These are phyloP conservation scores for Branchellion lobata DNA, from an alignment of 2,888 invertebrate species.

Conservation along the genomic window DNA sequence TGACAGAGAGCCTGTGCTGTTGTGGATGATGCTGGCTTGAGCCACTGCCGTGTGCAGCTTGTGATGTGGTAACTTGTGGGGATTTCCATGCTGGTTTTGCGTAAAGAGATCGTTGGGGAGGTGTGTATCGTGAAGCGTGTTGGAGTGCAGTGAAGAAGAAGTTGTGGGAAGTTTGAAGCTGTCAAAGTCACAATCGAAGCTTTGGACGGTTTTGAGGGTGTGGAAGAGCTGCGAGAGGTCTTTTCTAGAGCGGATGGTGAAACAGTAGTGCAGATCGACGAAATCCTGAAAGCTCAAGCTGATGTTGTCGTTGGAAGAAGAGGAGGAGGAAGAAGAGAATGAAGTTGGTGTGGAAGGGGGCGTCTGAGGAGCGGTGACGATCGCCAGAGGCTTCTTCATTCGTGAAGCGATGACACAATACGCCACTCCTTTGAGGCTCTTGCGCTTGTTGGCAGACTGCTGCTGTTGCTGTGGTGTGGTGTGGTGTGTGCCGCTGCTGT, in stretches of 20 bases:
- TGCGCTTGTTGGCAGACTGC: background rate
- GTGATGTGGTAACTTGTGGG: background rate
- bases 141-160: no score
- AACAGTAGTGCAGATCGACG: slow-evolving; percentile 16
- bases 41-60: slow-evolving; percentile 29
- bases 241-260: slow-evolving; percentile 12
- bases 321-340: background rate
- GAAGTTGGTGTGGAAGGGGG: background rate
- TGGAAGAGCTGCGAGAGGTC: slow-evolving; percentile 25
- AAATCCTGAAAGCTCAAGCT: slow-evolving; percentile 24
- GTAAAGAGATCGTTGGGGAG: background rate
- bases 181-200: background rate
- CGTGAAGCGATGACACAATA: slow-evolving; percentile 36
- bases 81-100: background rate
- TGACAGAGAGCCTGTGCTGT: slow-evolving; percentile 12
- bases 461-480: background rate
- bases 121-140: no score
- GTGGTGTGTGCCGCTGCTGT: no score
- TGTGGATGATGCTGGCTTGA: slow-evolving; percentile 29
- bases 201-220: slow-evolving; percentile 8
- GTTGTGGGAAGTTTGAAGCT: background rate
- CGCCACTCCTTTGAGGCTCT: slow-evolving; percentile 19
- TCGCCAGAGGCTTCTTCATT: background rate
- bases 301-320: background rate
- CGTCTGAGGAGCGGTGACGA: background rate